phyloP scores from a whole-genome alignment of 2,888 invertebrate genomes.

The Leptopilina drosophilae region DNA sequence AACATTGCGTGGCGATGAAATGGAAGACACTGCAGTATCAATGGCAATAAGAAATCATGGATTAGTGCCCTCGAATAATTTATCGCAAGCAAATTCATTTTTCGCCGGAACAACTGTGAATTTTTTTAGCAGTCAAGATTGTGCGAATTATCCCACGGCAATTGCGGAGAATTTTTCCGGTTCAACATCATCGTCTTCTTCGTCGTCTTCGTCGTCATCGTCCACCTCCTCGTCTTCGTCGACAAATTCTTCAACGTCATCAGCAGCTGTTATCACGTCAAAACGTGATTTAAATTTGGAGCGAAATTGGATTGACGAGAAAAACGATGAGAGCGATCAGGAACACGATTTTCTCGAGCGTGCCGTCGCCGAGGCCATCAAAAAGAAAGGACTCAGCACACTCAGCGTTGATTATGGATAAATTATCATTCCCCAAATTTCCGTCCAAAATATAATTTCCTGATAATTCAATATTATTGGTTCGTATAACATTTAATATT shows the following conservation, averaged over 20 bases:
- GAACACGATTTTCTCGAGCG: conserved; percentile 82
- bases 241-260: conserved; percentile 30
- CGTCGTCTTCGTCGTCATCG: conserved; percentile 40
- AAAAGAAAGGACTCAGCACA: conserved; percentile 83
- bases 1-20: conserved; percentile 77
- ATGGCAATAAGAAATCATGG: conserved; percentile 88
- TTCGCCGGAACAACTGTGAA: conserved; percentile 25
- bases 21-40: conserved; percentile 85
- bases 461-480: not conserved
- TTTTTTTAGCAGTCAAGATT: conserved; percentile 47
- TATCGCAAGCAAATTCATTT: conserved; percentile 56
- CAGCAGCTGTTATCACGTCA: no score
- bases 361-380: conserved; percentile 86
- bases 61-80: conserved; percentile 71
- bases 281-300: not conserved
- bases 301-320: conserved; percentile 60
- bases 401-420: conserved; percentile 73
- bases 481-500: not conserved
- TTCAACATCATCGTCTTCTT: conserved; percentile 53
- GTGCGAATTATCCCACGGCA: conserved; percentile 25
- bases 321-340: conserved; percentile 66
- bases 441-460: conserved; percentile 12
- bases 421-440: conserved; percentile 45
- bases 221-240: conserved; percentile 50
- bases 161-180: conserved; percentile 50